Percentiles rank a stretch among this genome's conserved stretches.
phyloP scores from a whole-genome alignment of 2,113 vertebrate species.

The Oreocharis arfaki region DNA sequence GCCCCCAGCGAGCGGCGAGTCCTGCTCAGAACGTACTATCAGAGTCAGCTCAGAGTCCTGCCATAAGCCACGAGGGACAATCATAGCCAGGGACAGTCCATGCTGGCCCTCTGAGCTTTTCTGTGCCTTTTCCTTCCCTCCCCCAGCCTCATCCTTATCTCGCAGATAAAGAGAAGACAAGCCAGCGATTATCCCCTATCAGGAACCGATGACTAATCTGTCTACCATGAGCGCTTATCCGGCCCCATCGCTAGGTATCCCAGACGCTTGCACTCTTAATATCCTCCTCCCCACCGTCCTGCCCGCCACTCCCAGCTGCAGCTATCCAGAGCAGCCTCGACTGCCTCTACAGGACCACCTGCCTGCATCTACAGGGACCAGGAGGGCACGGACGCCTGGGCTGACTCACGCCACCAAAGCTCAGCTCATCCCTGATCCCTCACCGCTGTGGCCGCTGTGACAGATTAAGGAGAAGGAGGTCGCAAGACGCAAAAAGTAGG shows the following conservation, averaged over 20 bases:
- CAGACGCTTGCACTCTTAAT: not conserved
- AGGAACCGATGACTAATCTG: conserved; percentile 51
- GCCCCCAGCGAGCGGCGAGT: not conserved
- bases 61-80: not conserved
- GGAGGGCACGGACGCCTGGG: not conserved
- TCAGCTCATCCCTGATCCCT: not conserved
- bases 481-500: not conserved
- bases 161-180: conserved; percentile 44
- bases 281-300: not conserved
- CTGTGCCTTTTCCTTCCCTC: not conserved
- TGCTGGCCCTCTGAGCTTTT: not conserved
- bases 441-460: fast-evolving
- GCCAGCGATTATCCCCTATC: conserved; percentile 48
- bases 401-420: not conserved
- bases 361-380: not conserved
- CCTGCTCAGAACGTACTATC: not conserved
- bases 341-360: not conserved
- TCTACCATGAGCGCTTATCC: not conserved
- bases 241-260: not conserved
- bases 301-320: not conserved
- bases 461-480: not conserved
- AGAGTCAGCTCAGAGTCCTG: not conserved
- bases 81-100: not conserved
- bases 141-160: conserved; percentile 9
- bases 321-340: not conserved